Base-by-base conservation (phyloP, 2,888 invertebrate species). In the Allacma fusca region DNA sequence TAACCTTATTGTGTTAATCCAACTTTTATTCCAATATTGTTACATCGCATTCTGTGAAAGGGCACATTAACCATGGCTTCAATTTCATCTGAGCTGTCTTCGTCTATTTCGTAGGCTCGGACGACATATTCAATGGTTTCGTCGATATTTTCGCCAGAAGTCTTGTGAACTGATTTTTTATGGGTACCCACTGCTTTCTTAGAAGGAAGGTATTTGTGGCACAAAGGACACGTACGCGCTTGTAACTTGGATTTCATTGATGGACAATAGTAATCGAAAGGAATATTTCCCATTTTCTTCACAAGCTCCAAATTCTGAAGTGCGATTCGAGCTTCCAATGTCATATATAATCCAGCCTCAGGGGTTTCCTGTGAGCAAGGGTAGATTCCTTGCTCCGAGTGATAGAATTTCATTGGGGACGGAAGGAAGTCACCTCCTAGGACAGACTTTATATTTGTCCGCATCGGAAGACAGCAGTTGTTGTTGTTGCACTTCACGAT, bases 221-320 rank as follows among this genome's bases (percentile, higher is more conserved):
- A n/a, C n/a, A n/a, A n/a, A n/a, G n/a, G n/a, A n/a, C n/a, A n/a
- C n/a, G n/a, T n/a, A n/a, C n/a, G n/a, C n/a, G n/a, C n/a, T n/a
- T n/a, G n/a, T n/a, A n/a, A n/a, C n/a, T n/a, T n/a, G n/a, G n/a
- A n/a, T n/a, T n/a, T n/a, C n/a, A n/a, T n/a, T 43, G 28, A 28
- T 9, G 78, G 78, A 21, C 78, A 78, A 57, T 62, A 75, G 50
- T 24, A 44, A 75, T 78, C 78, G 29, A 44, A 75, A 7, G 75
- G 62, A 29, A 73, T 7, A 16, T 12, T 9, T 5, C 16, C 19
- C 23, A 19, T 19, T 50, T 50, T 43, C 12, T 62, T 24, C 64
- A 73, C 1, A 12, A 19, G 16, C 5, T 40, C 4, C 7, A 24
- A 12, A n/a, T 59, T 7, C 7, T n/a, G 13, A 44, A 57, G 16